Evolutionary conservation across 2,113 vertebrate species (phyloP), one percentile per base, ranked within the genome.

Genomic region (Notechis scutatus): DNA sequence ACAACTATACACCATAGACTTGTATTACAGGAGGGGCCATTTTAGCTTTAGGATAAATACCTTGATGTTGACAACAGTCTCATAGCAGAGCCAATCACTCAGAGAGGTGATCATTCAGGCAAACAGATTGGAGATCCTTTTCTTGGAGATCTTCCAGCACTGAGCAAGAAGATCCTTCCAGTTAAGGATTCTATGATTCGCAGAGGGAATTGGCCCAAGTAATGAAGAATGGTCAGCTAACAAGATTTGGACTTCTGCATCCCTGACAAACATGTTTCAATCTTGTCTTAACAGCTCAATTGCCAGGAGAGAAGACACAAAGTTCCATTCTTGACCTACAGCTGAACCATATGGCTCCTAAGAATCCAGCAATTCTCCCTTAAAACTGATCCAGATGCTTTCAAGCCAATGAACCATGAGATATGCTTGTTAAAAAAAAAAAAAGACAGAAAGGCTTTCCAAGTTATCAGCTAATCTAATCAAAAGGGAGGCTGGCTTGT

Each of bases 341-440:
- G 87, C 11, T 90, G 34, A 90, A 57, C 52, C 74, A 23, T 24
- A 42, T 24, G 50, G 26, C 2, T 57, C 39, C 4, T 20, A 42
- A 29, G 29, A 59, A 55, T 34, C n/a, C 14, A 54, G 47, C 34
- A 87, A 54, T 92, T 59, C 87, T 21, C 47, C 61, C 39, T 89
- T 74, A 89, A 85, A 89, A n/a, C 20, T 15, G 11, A 89, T 89
- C 92, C 87, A 92, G 92, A 89, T 89, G 69, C 61, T 89, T 85
- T 39, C 52, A 14, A 57, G 88, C 39, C 69, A 85, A 42, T 56
- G 50, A 24, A 54, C 87, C 34, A 56, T 56, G 87, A 89, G 26
- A 47, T 26, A 89, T 9, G 52, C 11, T 92, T 29, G 34, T 5
- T 50, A 12, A 39, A 39, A n/a, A 85, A 89, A 59, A 29, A 39